phyloP scores from a whole-genome alignment of 1,140 invertebrate species.

The Listronotus oregonensis region DNA sequence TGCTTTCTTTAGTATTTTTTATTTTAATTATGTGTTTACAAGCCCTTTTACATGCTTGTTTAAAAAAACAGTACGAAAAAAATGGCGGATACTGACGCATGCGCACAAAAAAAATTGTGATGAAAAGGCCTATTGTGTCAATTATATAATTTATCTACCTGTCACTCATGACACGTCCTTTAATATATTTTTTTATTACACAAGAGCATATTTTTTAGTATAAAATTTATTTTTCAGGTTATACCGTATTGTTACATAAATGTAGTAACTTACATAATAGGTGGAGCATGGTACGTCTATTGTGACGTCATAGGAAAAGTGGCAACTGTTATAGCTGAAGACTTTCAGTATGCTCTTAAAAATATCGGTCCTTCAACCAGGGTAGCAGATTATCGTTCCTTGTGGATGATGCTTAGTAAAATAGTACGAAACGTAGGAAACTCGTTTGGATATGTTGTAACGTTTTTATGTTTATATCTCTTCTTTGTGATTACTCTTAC shows the following conservation, averaged over 20 bases:
- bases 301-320: slow-evolving; percentile 65
- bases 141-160: too few species aligned
- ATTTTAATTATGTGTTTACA: too few species aligned
- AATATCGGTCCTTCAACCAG: slow-evolving; percentile 67
- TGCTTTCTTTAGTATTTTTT: too few species aligned
- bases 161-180: too few species aligned
- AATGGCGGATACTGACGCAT: too few species aligned
- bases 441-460: slow-evolving; percentile 66
- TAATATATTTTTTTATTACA: too few species aligned
- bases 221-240: slow-evolving; percentile 43
- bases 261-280: slow-evolving; percentile 63
- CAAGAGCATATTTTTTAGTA: too few species aligned
- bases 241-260: slow-evolving; percentile 69
- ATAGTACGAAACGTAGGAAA: slow-evolving; percentile 66
- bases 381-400: slow-evolving; percentile 66
- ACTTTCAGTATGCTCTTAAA: slow-evolving; percentile 66
- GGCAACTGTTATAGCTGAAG: slow-evolving; percentile 65
- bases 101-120: too few species aligned
- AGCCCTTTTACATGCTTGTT: too few species aligned
- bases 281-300: slow-evolving; percentile 61
- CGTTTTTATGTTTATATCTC: slow-evolving; percentile 67
- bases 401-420: slow-evolving; percentile 69
- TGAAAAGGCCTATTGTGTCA: too few species aligned
- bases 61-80: too few species aligned
- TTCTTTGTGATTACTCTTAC: slow-evolving; percentile 71